phyloP scores from a whole-genome alignment of 2,797 vertebrate species.

The Knipowitschia caucasica region DNA sequence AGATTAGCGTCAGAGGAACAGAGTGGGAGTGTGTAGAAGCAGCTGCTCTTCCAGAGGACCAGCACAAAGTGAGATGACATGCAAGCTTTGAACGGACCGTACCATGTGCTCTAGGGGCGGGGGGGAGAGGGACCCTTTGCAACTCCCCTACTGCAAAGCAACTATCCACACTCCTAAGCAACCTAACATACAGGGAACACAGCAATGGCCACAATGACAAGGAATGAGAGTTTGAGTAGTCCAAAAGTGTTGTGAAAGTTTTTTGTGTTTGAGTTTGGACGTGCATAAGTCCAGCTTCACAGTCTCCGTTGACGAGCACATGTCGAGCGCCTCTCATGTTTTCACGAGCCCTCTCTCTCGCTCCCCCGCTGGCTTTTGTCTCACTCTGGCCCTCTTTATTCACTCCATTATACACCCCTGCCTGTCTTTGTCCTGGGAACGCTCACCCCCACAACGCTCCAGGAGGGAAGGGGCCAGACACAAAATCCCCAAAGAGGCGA shows the following conservation, averaged over 20 bases:
- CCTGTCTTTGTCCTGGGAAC: conserved; percentile 75
- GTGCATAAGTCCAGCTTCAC: conserved; percentile 36
- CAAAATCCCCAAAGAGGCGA: conserved; percentile 47
- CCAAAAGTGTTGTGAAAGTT: conserved; percentile 27
- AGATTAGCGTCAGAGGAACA: conserved; percentile 52
- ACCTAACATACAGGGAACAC: conserved; percentile 45
- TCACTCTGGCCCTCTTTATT: conserved; percentile 56
- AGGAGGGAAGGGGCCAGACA: conserved; percentile 57
- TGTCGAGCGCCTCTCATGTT: conserved; percentile 58
- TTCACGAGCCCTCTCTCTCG: conserved; percentile 45
- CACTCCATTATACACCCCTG: conserved; percentile 72
- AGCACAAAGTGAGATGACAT: conserved; percentile 75
- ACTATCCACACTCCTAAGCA: conserved; percentile 42
- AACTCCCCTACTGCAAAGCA: conserved; percentile 42
- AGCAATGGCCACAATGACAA: conserved; percentile 37
- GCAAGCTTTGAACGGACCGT: conserved; percentile 83
- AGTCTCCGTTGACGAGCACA: conserved; percentile 61
- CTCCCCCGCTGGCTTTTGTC: conserved; percentile 65
- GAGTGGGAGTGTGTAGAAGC: conserved; percentile 68
- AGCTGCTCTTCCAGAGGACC: conserved; percentile 77
- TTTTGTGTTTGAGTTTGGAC: conserved; percentile 13
- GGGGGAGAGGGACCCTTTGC: conserved; percentile 55
- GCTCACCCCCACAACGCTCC: conserved; percentile 63
- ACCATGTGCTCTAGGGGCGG: conserved; percentile 76
- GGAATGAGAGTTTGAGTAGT: conserved; percentile 27